Percentiles rank a stretch among this genome's conserved stretches.
phyloP scores from a whole-genome alignment of 2,888 invertebrate genomes.

The Cheilosia urbana region DNA sequence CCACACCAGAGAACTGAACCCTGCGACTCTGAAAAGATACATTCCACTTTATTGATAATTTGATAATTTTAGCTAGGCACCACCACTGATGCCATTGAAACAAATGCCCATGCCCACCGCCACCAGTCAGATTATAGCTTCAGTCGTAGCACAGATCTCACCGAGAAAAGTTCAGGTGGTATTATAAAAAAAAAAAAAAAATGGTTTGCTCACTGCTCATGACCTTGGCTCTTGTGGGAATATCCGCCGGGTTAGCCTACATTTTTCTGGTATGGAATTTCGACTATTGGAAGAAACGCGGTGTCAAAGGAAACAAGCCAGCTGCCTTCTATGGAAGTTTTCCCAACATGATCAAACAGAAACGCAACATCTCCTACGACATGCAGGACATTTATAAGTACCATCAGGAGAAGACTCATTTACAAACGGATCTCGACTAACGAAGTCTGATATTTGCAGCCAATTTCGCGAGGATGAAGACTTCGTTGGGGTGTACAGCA shows the following conservation, averaged over 20 bases:
- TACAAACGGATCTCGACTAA: background rate
- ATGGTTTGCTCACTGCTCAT: constrained; percentile 12
- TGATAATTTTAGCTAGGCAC: no score
- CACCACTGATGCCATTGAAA: no score
- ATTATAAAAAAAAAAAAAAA: background rate
- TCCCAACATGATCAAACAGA: constrained; percentile 78
- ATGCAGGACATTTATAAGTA: constrained; percentile 83
- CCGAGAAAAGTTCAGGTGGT: no score
- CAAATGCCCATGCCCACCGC: no score
- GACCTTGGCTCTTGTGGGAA: constrained; percentile 27
- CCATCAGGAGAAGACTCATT: background rate
- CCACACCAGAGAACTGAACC: no score
- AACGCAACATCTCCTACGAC: constrained; percentile 80
- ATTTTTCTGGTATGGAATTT: constrained; percentile 80
- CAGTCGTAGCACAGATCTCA: no score
- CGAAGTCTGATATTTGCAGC: constrained; percentile 71
- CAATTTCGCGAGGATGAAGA: constrained; percentile 78
- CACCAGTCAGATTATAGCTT: no score
- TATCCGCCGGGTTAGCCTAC: constrained; percentile 75
- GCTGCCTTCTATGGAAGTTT: constrained; percentile 81
- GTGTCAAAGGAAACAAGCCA: constrained; percentile 82
- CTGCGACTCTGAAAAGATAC: no score
- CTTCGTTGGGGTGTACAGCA: constrained; percentile 83
- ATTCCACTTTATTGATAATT: no score
- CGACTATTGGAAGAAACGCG: constrained; percentile 82